Conservation (phyloP, 2,113 vertebrate species). For the Australoheros scitulus region DNA sequence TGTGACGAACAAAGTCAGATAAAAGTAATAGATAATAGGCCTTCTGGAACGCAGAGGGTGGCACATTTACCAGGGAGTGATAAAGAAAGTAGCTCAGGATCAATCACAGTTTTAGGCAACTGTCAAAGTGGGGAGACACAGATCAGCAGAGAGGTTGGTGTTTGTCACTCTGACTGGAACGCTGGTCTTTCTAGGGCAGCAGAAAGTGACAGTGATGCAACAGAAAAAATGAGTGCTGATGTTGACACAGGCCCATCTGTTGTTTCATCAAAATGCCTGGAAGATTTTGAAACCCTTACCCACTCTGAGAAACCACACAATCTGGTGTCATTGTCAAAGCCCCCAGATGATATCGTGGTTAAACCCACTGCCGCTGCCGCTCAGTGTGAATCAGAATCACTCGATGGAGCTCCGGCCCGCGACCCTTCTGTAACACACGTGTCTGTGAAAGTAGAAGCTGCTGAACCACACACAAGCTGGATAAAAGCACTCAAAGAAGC, state of each 20-base stretch:
- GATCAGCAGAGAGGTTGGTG: not conserved
- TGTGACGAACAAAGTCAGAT: constrained; percentile 17
- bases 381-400: not conserved
- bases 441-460: constrained; percentile 23
- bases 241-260: not conserved
- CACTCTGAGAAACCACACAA: constrained; percentile 17
- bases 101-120: not conserved
- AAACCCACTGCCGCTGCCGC: not conserved
- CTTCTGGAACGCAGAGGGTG: constrained; percentile 23
- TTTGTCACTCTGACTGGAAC: constrained; percentile 11
- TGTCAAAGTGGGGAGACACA: constrained; percentile 10
- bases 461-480: constrained; percentile 67
- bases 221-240: not conserved
- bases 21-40: constrained; percentile 38
- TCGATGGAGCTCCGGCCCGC: not conserved
- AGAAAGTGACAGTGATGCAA: constrained; percentile 13
- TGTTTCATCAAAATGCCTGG: not conserved
- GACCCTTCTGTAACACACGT: constrained; percentile 11
- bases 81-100: constrained; percentile 17
- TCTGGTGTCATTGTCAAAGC: constrained; percentile 7
- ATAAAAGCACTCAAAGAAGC: constrained; percentile 73
- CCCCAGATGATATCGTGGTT: not conserved
- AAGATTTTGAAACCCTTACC: not conserved
- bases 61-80: constrained; percentile 19
- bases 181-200: not conserved